Base-by-base conservation (phyloP, 1,140 invertebrate species). In the Trichomalopsis sarcophagae region DNA sequence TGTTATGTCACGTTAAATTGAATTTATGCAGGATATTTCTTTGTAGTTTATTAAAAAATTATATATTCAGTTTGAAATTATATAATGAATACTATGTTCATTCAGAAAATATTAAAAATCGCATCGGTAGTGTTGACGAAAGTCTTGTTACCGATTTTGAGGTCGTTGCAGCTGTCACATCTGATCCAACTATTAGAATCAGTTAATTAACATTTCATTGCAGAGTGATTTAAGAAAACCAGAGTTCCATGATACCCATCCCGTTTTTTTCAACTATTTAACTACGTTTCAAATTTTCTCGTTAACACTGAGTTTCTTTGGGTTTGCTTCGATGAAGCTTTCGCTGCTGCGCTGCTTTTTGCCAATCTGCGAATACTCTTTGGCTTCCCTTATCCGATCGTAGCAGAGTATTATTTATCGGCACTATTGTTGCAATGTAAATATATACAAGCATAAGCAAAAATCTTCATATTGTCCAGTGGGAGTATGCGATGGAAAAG, bases 331-430 rank as follows among this genome's bases (percentile, higher is more conserved):
- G 86, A 92, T 89, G 89, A 89, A 92, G 91, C 91, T 93, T 93
- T 89, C 87, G 90, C 91, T 92, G 91, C 92, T 93, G 92, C 92
- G 92, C 91, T 91, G 91, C 92, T 92, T 93, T 92, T 92, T 87
- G 91, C 91, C 92, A 93, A 92, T 92, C 88, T 89, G 88, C 88
- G 87, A 89, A 87, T 88, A 90, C 85, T 89, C 87, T 91, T 87
- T 86, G 86, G 89, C 88, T 90, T 91, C 84, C 76, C 84, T 88
- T 88, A 84, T 27, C 27, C 86, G 73, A 90, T 80, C 79, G 87
- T 86, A 87, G 87, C 84, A 88, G 80, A 87, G 77, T 62, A 62
- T 27, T n/a, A 62, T 88, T 13, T 77, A 77, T 86, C 87, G 82
- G 86, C 85, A 86, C 55, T 88, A 86, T 87, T 86, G 85, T 85